Percentiles rank a stretch among this genome's conserved stretches.
These are phyloP conservation scores for Psittacus erithacus DNA, from an alignment of 2,113 vertebrate species.

Conservation along the genomic window DNA sequence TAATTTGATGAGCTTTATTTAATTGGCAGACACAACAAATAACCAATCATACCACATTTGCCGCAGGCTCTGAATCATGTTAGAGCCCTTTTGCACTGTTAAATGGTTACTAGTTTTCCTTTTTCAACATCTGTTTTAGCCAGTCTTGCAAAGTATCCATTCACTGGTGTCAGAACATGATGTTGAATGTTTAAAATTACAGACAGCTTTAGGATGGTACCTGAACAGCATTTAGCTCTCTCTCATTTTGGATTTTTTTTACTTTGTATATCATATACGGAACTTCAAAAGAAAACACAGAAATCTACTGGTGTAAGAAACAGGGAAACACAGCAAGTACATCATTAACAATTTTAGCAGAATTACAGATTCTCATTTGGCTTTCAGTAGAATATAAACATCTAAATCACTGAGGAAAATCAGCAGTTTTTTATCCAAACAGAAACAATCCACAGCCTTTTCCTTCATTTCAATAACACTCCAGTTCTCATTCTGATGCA, in stretches of 20 bases:
- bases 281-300: neutral
- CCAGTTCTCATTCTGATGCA: neutral
- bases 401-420: neutral
- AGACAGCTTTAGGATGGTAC: neutral
- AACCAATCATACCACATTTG: neutral
- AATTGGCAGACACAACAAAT: conserved; percentile 50
- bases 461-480: neutral
- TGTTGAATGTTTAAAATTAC: neutral
- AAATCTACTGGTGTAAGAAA: neutral
- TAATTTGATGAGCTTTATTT: conserved; percentile 27
- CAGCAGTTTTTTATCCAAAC: neutral
- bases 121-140: conserved; percentile 35
- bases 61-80: neutral
- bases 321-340: neutral
- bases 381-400: neutral
- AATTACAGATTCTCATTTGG: neutral
- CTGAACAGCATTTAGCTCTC: neutral
- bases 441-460: neutral
- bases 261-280: neutral
- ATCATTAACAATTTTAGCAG: neutral
- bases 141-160: neutral
- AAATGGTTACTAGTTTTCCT: conserved; percentile 6
- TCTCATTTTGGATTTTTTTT: neutral
- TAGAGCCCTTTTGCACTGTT: conserved; percentile 18
- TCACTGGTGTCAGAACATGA: neutral